These are phyloP conservation scores for Strix aluco DNA, from an alignment of 2,113 vertebrate genomes.

Conservation along the genomic window DNA sequence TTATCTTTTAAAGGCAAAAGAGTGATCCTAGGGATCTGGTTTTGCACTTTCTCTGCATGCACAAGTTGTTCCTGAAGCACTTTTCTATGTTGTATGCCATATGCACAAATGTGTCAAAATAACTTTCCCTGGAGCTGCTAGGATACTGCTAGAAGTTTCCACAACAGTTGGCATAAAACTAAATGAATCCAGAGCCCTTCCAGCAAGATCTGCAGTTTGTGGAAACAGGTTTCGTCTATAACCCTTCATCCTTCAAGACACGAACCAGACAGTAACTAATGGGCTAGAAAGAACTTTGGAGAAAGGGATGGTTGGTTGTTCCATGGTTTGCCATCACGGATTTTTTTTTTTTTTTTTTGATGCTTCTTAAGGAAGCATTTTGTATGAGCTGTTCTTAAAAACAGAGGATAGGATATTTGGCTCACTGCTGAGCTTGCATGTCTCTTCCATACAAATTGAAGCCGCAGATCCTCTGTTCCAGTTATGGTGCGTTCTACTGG, in stretches of 20 bases:
- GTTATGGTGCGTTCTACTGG: background rate
- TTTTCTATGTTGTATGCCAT: background rate
- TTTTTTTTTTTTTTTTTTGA: background rate
- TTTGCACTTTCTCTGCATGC: background rate
- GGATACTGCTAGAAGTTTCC: background rate
- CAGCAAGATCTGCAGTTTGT: background rate
- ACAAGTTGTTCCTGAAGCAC: background rate
- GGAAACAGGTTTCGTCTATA: background rate
- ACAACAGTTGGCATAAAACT: background rate
- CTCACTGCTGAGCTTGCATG: background rate
- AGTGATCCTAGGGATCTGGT: background rate
- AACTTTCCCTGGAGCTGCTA: background rate
- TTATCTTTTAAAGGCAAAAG: background rate
- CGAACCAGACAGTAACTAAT: background rate
- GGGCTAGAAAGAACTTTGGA: background rate
- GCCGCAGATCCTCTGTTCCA: background rate
- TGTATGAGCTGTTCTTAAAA: background rate
- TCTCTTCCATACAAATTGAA: background rate
- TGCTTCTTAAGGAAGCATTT: background rate
- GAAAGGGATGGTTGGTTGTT: background rate
- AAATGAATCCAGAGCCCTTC: background rate
- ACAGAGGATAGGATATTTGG: too few species aligned
- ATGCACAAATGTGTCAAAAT: background rate
- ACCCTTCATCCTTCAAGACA: background rate
- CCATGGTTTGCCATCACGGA: background rate